phyloP scores from a whole-genome alignment of 2,888 invertebrate genomes.

The Lepidochrysops patricia region DNA sequence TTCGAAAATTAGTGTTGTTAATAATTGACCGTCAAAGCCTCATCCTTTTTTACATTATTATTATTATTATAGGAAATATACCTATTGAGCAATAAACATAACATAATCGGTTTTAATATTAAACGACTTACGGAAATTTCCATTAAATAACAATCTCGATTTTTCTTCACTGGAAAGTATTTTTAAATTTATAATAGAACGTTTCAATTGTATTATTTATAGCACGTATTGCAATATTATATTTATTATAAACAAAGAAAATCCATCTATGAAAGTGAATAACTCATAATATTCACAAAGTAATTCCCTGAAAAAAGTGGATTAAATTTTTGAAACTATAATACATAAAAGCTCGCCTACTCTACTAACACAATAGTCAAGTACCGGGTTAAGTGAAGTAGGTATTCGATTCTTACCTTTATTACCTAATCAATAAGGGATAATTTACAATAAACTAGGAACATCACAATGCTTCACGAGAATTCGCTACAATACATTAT shows the following conservation, averaged over 20 bases:
- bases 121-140: background rate
- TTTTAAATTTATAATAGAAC: background rate
- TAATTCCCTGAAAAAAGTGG: too few species aligned
- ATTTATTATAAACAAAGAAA: background rate
- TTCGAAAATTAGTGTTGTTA: too few species aligned
- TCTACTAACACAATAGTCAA: background rate
- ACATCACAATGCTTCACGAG: background rate
- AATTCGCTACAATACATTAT: slow-evolving; percentile 10
- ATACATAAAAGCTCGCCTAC: background rate
- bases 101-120: background rate
- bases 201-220: background rate
- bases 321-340: too few species aligned
- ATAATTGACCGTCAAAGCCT: too few species aligned
- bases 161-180: background rate
- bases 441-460: background rate
- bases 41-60: too few species aligned
- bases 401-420: background rate
- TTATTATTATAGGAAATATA: too few species aligned
- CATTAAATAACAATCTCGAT: background rate
- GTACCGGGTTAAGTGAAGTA: background rate
- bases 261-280: background rate
- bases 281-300: background rate
- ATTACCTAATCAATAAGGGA: background rate
- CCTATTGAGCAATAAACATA: too few species aligned
- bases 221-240: background rate